Conservation (phyloP, 1,140 invertebrate genomes). For the Drosophila auraria region DNA sequence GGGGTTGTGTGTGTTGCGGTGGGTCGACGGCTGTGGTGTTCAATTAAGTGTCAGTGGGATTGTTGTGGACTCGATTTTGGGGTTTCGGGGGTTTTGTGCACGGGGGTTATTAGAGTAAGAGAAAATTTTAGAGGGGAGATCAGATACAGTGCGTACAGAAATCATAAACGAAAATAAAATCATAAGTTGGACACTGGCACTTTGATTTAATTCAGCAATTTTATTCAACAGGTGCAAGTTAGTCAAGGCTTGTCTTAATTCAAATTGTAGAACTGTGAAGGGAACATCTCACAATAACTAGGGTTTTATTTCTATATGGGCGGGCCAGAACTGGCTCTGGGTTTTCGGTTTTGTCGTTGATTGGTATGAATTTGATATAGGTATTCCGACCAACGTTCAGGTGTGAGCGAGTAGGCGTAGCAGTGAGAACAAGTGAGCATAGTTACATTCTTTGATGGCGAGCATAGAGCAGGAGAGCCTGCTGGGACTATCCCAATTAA, state of each 20-base stretch:
- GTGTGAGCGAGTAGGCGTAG: constrained; percentile 61
- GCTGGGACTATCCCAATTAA: constrained; percentile 52
- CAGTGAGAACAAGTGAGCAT: constrained; percentile 70
- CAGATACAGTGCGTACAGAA: constrained; percentile 38
- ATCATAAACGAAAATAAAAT: constrained; percentile 41
- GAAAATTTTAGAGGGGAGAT: constrained; percentile 43
- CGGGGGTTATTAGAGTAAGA: constrained; percentile 54
- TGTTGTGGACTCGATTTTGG: constrained; percentile 58
- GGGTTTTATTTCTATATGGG: constrained; percentile 54
- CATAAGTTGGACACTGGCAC: constrained; percentile 14
- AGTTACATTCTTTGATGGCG: constrained; percentile 78
- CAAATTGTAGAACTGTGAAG: constrained; percentile 85
- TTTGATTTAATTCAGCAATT: constrained; percentile 24
- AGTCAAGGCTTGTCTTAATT: constrained; percentile 53
- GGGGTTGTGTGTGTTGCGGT: constrained; percentile 40
- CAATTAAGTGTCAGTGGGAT: constrained; percentile 65
- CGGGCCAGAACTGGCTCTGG: constrained; percentile 34
- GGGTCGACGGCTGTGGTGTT: constrained; percentile 46
- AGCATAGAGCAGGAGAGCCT: constrained; percentile 53
- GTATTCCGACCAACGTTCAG: constrained; percentile 40
- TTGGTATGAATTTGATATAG: constrained; percentile 59
- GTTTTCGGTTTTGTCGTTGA: constrained; percentile 29
- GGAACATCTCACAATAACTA: constrained; percentile 84
- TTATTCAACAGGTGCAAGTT: constrained; percentile 60
- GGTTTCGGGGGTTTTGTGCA: constrained; percentile 59